phyloP scores from a whole-genome alignment of 1,140 invertebrate species.

The Diabrotica undecimpunctata region DNA sequence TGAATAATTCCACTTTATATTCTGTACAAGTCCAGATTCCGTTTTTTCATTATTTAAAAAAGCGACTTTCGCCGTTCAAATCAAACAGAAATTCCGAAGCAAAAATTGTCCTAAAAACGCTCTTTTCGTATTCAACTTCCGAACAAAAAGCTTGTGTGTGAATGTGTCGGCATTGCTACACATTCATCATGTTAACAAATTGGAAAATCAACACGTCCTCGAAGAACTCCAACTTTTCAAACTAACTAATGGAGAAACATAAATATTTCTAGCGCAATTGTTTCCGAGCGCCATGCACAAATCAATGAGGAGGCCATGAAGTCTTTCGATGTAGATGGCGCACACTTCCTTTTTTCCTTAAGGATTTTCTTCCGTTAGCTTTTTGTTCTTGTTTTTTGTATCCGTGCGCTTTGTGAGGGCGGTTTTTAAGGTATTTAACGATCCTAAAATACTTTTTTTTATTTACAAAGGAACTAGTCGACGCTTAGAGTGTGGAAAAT shows the following conservation, averaged over 20 bases:
- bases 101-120: neutral
- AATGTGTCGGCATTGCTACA: neutral
- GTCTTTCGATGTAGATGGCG: neutral
- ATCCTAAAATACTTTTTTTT: no score
- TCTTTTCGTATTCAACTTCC: neutral
- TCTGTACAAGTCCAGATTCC: no score
- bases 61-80: no score
- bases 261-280: slow-evolving; percentile 1
- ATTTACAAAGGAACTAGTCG: no score
- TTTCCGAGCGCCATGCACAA: neutral
- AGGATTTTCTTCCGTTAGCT: no score
- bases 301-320: neutral
- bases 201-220: slow-evolving; percentile 1
- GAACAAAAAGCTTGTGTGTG: neutral
- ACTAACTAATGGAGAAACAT: slow-evolving; percentile 2
- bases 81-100: neutral
- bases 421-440: no score
- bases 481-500: no score
- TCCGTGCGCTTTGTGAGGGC: no score
- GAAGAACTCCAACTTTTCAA: neutral
- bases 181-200: neutral
- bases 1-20: no score
- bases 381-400: no score
- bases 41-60: no score
- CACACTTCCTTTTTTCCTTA: neutral